Evolutionary conservation across 2,888 invertebrate species (phyloP).

Genomic region (Zygothrica quintamaculata): DNA sequence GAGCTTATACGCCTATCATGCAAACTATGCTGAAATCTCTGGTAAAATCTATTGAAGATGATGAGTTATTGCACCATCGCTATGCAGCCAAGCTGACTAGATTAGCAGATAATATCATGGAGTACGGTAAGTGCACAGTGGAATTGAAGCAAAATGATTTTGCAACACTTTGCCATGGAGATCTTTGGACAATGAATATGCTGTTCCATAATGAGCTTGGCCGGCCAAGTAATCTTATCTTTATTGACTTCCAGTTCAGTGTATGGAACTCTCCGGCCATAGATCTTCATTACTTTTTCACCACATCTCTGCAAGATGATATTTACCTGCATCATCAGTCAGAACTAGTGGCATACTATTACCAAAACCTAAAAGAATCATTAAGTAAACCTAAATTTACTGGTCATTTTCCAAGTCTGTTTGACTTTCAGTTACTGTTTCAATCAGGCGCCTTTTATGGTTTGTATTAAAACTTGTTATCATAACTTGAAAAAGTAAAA

Average conservation of each 20-base stretch:
- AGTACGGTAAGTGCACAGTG: slow-evolving; percentile 64
- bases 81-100: slow-evolving; percentile 68
- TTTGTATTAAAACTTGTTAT: slow-evolving; percentile 18
- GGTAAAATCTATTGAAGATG: slow-evolving; percentile 45
- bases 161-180: slow-evolving; percentile 74
- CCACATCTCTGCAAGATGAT: slow-evolving; percentile 72
- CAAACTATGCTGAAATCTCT: slow-evolving; percentile 58
- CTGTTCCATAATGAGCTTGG: slow-evolving; percentile 68
- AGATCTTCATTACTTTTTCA: slow-evolving; percentile 81
- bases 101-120: slow-evolving; percentile 68
- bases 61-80: slow-evolving; percentile 42
- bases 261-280: slow-evolving; percentile 76
- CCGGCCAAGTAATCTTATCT: slow-evolving; percentile 60
- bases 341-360: slow-evolving; percentile 76
- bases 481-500: too few relatives aligned
- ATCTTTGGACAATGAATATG: slow-evolving; percentile 78
- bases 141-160: slow-evolving; percentile 53
- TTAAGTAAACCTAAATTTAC: slow-evolving; percentile 54
- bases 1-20: slow-evolving; percentile 49
- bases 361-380: slow-evolving; percentile 56
- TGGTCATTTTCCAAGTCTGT: slow-evolving; percentile 67
- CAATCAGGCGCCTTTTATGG: slow-evolving; percentile 54
- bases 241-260: slow-evolving; percentile 80
- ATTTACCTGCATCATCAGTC: slow-evolving; percentile 61
- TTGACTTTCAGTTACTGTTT: slow-evolving; percentile 64